phyloP scores from a whole-genome alignment of 2,113 vertebrate species.

The Actenoides lindsayi region DNA sequence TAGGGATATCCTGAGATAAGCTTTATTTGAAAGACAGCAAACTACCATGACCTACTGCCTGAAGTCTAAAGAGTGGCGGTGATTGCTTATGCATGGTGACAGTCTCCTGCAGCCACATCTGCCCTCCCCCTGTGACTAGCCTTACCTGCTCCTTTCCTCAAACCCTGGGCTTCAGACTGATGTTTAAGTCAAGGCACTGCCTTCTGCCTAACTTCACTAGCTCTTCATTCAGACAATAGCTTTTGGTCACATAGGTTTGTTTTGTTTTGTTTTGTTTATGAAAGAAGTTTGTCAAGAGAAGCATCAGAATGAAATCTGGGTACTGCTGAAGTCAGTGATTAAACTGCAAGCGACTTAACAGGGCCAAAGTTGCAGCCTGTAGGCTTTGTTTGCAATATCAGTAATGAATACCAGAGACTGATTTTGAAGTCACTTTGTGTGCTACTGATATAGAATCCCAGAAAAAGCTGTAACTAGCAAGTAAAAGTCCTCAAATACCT shows the following conservation, averaged over 20 bases:
- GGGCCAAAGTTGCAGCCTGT: background rate
- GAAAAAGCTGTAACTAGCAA: background rate
- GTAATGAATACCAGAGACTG: conserved; percentile 30
- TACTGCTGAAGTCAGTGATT: background rate
- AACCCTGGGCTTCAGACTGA: background rate
- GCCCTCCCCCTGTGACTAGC: background rate
- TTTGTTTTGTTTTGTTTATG: background rate
- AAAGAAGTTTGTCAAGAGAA: background rate
- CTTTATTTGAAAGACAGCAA: background rate
- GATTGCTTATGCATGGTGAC: background rate
- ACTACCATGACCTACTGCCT: background rate
- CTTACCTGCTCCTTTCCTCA: background rate
- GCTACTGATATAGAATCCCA: background rate
- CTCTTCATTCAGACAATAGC: background rate
- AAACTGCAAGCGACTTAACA: background rate
- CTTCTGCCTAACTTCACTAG: background rate
- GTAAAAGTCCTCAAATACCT: conserved; percentile 28
- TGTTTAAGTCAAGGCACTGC: background rate
- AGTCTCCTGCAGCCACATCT: background rate
- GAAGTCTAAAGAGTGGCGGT: background rate
- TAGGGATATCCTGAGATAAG: background rate
- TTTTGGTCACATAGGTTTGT: background rate
- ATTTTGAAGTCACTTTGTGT: background rate
- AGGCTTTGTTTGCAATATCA: background rate
- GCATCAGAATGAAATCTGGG: background rate